A percentile compares a stretch with the other conserved stretches of the same genome.
Conservation (phyloP, 2,888 invertebrate genomes). For the Cecidostiba fungosa region DNA sequence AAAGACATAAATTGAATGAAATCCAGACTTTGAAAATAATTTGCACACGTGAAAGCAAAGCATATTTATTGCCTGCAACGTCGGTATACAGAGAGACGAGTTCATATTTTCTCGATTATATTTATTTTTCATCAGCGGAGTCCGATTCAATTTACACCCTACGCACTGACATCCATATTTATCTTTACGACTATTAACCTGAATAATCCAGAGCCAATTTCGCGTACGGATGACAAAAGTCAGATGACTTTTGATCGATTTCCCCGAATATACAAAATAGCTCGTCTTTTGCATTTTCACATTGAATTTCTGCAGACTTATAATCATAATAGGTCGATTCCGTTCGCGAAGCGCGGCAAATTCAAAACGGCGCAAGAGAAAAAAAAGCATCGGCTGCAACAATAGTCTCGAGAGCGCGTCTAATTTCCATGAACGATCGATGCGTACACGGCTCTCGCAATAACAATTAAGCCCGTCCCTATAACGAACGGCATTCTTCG, state of each 20-base stretch:
- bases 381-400: not conserved
- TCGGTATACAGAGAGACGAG: no score
- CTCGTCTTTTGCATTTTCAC: no score
- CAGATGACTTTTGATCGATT: not conserved
- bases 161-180: not conserved
- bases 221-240: no score
- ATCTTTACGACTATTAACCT: not conserved
- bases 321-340: not conserved
- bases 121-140: not conserved
- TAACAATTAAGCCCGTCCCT: conserved; percentile 6
- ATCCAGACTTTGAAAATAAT: not conserved
- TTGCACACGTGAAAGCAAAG: not conserved
- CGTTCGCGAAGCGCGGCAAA: not conserved
- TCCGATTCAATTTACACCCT: no score
- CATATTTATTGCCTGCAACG: not conserved
- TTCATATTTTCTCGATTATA: not conserved
- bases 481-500: not conserved
- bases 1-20: no score
- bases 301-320: not conserved
- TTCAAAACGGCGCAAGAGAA: not conserved
- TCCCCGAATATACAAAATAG: not conserved
- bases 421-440: not conserved
- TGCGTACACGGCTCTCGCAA: not conserved
- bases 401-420: not conserved
- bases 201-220: no score